phyloP scores from a whole-genome alignment of 1,140 invertebrate genomes.

The Drosophila parabipectinata region DNA sequence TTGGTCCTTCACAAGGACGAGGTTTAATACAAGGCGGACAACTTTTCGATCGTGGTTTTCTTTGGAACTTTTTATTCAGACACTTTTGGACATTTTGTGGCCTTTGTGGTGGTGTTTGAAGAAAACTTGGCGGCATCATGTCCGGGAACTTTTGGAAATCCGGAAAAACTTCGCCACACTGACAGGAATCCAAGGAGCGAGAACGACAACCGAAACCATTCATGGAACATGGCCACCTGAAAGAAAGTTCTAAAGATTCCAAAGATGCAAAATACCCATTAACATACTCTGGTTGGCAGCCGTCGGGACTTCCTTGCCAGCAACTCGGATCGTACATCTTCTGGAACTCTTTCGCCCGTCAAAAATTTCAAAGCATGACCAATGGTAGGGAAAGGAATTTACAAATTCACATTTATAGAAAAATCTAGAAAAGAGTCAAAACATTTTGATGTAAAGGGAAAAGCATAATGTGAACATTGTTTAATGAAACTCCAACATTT shows the following conservation, averaged over 20 bases:
- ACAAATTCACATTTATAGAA: constrained; percentile 10
- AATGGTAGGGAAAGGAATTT: background rate
- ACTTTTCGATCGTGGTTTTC: background rate
- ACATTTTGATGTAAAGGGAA: constrained; percentile 24
- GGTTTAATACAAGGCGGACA: background rate
- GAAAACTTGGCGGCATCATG: constrained; percentile 46
- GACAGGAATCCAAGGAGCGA: background rate
- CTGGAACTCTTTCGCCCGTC: background rate
- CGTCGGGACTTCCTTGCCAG: constrained; percentile 1
- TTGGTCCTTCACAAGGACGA: background rate
- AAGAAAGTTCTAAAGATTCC: background rate
- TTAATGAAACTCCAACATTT: background rate
- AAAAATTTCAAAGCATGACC: constrained; percentile 9
- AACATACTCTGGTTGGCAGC: constrained; percentile 18
- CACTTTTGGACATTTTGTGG: background rate
- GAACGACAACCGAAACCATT: background rate
- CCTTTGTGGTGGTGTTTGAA: constrained; percentile 4
- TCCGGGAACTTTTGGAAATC: constrained; percentile 59
- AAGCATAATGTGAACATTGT: background rate
- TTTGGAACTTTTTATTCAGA: background rate
- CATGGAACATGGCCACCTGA: background rate
- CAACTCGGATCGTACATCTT: constrained; percentile 19
- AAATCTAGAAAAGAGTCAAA: constrained; percentile 2
- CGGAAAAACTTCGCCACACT: background rate
- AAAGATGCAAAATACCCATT: background rate